Evolutionary conservation across 2,797 vertebrate genomes (phyloP).

Genomic region (Astyanax mexicanus): DNA sequence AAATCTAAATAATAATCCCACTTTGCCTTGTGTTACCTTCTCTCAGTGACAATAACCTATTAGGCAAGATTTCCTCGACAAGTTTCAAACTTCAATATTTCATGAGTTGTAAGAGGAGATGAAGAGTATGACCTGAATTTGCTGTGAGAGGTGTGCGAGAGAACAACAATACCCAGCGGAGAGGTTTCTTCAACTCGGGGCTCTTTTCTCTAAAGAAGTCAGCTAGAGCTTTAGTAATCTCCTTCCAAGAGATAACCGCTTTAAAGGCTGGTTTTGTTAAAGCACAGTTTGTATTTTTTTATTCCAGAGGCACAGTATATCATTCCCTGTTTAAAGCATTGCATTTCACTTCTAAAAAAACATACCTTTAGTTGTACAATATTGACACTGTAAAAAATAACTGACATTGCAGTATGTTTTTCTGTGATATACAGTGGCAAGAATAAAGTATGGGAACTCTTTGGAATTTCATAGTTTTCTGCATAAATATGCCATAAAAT

Average conservation of each 20-base stretch:
- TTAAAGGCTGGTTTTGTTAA: constrained; percentile 14
- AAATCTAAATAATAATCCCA: constrained; percentile 1
- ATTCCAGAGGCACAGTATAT: not conserved
- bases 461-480: too few species aligned
- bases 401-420: too few species aligned
- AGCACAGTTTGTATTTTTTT: constrained; percentile 27
- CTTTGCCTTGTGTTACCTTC: not conserved
- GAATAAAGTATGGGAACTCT: too few species aligned
- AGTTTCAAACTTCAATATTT: constrained; percentile 16
- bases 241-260: constrained; percentile 10
- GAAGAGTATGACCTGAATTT: constrained; percentile 42
- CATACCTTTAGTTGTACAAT: too few species aligned
- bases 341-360: not conserved
- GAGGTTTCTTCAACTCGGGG: not conserved
- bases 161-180: constrained; percentile 37
- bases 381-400: too few species aligned
- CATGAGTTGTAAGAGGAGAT: constrained; percentile 16
- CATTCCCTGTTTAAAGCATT: too few species aligned
- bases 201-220: constrained; percentile 21
- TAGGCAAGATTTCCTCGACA: not conserved
- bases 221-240: constrained; percentile 14
- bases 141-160: constrained; percentile 20
- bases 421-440: too few species aligned
- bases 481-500: too few species aligned
- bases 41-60: constrained; percentile 1